These are phyloP conservation scores for Lindbergichthys nudifrons DNA, from an alignment of 2,797 vertebrate species.

Conservation along the genomic window DNA sequence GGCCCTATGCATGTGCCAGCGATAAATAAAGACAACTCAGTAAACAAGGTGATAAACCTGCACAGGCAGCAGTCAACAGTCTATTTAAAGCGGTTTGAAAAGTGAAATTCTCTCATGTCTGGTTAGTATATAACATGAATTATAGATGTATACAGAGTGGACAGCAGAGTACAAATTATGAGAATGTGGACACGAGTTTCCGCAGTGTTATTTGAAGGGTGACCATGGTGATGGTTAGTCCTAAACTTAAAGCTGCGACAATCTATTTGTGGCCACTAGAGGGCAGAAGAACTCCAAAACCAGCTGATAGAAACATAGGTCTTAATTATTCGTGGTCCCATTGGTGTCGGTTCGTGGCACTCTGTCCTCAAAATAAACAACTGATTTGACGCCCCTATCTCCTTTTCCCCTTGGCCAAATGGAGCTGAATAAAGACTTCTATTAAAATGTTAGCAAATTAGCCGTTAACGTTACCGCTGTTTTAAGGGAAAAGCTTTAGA, in stretches of 20 bases:
- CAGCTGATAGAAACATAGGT: slow-evolving; percentile 17
- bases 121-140: slow-evolving; percentile 38
- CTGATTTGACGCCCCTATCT: neutral
- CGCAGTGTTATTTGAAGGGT: slow-evolving; percentile 43
- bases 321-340: slow-evolving; percentile 32
- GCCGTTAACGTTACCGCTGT: neutral
- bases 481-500: neutral
- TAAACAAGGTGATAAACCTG: slow-evolving; percentile 60
- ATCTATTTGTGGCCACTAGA: slow-evolving; percentile 62
- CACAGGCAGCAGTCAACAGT: slow-evolving; percentile 57
- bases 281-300: slow-evolving; percentile 68
- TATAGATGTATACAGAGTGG: slow-evolving; percentile 44
- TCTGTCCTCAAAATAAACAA: slow-evolving; percentile 6
- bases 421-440: neutral
- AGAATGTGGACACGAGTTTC: slow-evolving; percentile 28
- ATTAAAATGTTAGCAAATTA: neutral
- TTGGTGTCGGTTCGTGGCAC: slow-evolving; percentile 3
- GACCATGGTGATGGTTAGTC: slow-evolving; percentile 32
- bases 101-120: slow-evolving; percentile 40
- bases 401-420: neutral
- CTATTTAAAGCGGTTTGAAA: slow-evolving; percentile 53
- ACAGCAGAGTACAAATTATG: slow-evolving; percentile 38
- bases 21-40: slow-evolving; percentile 69
- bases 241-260: slow-evolving; percentile 48
- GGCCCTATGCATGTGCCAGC: slow-evolving; percentile 66